phyloP scores from a whole-genome alignment of 2,888 invertebrate genomes.

The Heliconius sara region DNA sequence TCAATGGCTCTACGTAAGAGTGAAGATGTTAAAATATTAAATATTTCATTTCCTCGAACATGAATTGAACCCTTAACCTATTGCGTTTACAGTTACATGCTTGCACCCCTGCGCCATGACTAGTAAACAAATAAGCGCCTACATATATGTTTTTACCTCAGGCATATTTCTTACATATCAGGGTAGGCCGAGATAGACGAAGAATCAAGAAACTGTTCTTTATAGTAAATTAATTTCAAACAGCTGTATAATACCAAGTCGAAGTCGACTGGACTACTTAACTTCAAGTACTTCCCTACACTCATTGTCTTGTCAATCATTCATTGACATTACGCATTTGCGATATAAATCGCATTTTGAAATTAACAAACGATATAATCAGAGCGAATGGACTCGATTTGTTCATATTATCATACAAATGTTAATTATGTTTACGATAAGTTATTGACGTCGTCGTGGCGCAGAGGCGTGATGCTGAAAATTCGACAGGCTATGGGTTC shows the following conservation, averaged over 20 bases:
- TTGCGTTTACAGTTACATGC: no score
- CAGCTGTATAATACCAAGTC: neutral
- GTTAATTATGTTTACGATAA: neutral
- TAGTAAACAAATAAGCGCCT: no score
- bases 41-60: neutral
- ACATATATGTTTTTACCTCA: no score
- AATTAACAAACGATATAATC: slow-evolving; percentile 29
- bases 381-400: slow-evolving; percentile 35
- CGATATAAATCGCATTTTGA: slow-evolving; percentile 18
- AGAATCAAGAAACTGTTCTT: no score
- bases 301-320: slow-evolving; percentile 13
- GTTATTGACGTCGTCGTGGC: neutral
- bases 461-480: no score
- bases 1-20: no score
- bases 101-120: no score
- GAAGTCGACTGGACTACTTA: neutral
- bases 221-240: neutral
- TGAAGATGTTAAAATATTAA: no score
- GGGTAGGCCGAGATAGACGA: neutral
- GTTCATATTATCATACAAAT: slow-evolving; percentile 22
- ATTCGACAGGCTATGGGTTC: no score
- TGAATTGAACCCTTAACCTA: no score
- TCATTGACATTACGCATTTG: slow-evolving; percentile 1
- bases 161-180: neutral
- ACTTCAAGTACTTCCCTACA: neutral